phyloP scores from a whole-genome alignment of 2,113 vertebrate species.

The Panthera uncia region DNA sequence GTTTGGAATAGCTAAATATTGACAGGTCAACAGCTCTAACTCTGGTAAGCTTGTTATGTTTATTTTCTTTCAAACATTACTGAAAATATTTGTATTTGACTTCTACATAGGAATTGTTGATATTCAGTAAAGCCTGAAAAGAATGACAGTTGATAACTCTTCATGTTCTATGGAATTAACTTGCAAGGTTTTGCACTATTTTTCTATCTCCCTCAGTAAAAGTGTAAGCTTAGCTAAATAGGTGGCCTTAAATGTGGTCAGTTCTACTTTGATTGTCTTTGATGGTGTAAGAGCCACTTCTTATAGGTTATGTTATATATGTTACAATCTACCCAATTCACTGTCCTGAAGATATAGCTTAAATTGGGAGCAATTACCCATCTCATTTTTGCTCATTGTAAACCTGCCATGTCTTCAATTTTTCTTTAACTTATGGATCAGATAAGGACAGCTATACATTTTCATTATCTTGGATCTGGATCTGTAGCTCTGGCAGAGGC shows the following conservation, averaged over 20 bases:
- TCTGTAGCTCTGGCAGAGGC: background rate
- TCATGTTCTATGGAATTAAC: slow-evolving; percentile 18
- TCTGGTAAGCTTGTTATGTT: slow-evolving; percentile 41
- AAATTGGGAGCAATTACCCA: slow-evolving; percentile 64
- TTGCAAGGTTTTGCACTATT: slow-evolving; percentile 36
- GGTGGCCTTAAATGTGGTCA: slow-evolving; percentile 52
- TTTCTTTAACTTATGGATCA: slow-evolving; percentile 53
- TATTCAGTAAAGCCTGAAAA: slow-evolving; percentile 50
- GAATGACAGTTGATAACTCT: slow-evolving; percentile 57
- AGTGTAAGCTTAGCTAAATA: slow-evolving; percentile 39
- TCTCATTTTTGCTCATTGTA: slow-evolving; percentile 62
- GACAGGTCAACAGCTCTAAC: slow-evolving; percentile 52
- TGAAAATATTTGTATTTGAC: slow-evolving; percentile 66
- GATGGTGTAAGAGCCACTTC: background rate
- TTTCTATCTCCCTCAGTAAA: slow-evolving; percentile 40
- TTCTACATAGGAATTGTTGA: slow-evolving; percentile 56
- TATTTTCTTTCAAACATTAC: slow-evolving; percentile 3
- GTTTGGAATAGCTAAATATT: slow-evolving; percentile 63
- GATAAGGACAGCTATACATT: slow-evolving; percentile 34
- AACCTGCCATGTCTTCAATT: slow-evolving; percentile 47
- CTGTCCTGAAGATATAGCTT: slow-evolving; percentile 48
- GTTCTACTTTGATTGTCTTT: slow-evolving; percentile 45
- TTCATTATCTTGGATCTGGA: background rate
- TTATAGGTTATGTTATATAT: slow-evolving; percentile 58
- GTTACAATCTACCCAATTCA: slow-evolving; percentile 29